phyloP scores from a whole-genome alignment of 64 coral and sea anemone species.

The Montipora efflorescens region DNA sequence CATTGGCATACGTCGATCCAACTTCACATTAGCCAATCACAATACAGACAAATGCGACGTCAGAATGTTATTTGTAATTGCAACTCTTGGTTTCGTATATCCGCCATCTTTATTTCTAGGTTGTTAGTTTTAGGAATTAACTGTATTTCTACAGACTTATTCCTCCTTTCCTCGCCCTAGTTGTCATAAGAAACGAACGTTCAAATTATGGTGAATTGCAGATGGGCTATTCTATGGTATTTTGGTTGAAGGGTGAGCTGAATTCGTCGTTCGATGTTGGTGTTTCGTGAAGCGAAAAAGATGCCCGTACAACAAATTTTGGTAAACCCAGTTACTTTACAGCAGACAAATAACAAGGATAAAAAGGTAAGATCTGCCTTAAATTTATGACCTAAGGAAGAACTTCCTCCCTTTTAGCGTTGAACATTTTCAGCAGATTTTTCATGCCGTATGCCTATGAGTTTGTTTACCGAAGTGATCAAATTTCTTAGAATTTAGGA shows the following conservation, averaged over 20 bases:
- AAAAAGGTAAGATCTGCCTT: constrained; percentile 74
- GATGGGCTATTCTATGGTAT: not conserved
- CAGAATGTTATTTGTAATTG: constrained; percentile 41
- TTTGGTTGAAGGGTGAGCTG: not conserved
- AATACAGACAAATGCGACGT: not conserved
- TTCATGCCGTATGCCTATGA: not conserved
- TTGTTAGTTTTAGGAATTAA: not conserved
- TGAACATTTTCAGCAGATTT: not conserved
- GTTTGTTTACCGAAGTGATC: constrained; percentile 29
- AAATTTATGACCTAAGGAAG: not conserved
- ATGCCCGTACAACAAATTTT: constrained; percentile 98
- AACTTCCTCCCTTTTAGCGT: not conserved
- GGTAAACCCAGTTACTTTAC: constrained; percentile 77
- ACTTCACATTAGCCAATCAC: constrained; percentile 12
- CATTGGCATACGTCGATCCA: not conserved
- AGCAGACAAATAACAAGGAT: constrained; percentile 92
- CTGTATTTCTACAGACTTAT: not conserved
- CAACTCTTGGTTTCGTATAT: not conserved
- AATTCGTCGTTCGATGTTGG: constrained; percentile 33
- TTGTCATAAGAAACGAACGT: not conserved
- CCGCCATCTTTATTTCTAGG: constrained; percentile 29
- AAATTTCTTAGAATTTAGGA: not conserved
- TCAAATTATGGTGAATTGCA: not conserved
- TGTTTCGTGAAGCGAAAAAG: constrained; percentile 39
- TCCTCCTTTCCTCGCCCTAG: not conserved